Percentiles rank a stretch among this genome's conserved stretches.
Evolutionary conservation across 2,888 invertebrate genomes (phyloP).

Genomic region (Eugnorisma glareosa): DNA sequence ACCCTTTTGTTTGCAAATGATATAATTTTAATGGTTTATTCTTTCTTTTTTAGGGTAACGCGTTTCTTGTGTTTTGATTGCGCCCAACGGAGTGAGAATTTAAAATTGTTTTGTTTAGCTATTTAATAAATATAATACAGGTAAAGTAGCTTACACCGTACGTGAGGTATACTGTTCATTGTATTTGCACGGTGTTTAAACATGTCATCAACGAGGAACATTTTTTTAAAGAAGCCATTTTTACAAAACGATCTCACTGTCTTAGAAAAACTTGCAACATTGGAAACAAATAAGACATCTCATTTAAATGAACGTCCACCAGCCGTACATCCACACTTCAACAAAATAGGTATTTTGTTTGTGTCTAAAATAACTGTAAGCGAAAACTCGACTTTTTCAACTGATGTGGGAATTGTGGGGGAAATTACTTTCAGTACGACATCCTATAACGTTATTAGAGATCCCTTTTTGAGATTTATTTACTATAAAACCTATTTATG

Average conservation of each 20-base stretch:
- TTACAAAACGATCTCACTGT: too few relatives aligned
- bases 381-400: constrained; percentile 30
- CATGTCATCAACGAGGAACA: too few relatives aligned
- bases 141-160: background rate
- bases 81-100: background rate
- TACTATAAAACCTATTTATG: constrained; percentile 57
- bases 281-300: background rate
- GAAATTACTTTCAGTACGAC: constrained; percentile 50
- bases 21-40: constrained; percentile 34
- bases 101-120: constrained; percentile 5
- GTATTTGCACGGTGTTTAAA: too few relatives aligned
- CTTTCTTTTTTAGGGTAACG: constrained; percentile 14
- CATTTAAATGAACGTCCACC: background rate
- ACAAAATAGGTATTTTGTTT: background rate
- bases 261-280: background rate
- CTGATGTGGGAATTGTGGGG: background rate
- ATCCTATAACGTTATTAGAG: constrained; percentile 48
- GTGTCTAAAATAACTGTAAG: constrained; percentile 18
- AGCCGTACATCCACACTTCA: background rate
- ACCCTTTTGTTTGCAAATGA: constrained; percentile 46
- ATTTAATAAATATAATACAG: too few relatives aligned
- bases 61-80: constrained; percentile 20
- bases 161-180: background rate
- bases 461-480: constrained; percentile 56
- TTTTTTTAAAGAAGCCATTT: too few relatives aligned